These are phyloP conservation scores for Mesaphorura yosii DNA, from an alignment of 1,140 invertebrate genomes.

Conservation along the genomic window DNA sequence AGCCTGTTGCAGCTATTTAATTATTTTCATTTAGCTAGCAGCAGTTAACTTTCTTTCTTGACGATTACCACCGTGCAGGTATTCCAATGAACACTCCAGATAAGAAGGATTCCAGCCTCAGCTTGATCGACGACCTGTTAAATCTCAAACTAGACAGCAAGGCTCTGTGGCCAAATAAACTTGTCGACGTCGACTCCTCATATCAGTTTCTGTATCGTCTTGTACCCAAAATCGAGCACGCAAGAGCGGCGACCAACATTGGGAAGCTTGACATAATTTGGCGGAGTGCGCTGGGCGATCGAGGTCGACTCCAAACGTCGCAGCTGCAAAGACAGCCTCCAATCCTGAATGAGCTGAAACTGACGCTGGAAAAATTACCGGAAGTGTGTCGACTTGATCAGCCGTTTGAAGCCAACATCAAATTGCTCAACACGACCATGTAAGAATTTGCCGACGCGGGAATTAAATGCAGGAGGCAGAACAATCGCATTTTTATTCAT, in stretches of 20 bases:
- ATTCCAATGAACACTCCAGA: slow-evolving; percentile 5
- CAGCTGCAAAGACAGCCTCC: slow-evolving; percentile 62
- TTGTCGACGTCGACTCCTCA: slow-evolving; percentile 39
- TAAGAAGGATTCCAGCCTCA: not conserved
- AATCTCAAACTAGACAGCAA: not conserved
- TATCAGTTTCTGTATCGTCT: slow-evolving; percentile 91
- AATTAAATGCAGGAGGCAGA: no score
- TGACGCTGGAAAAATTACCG: slow-evolving; percentile 19
- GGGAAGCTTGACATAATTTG: slow-evolving; percentile 96
- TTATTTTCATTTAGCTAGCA: not conserved
- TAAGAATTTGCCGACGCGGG: slow-evolving; percentile 2
- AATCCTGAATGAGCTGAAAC: slow-evolving; percentile 25
- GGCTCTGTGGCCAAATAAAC: slow-evolving; percentile 18
- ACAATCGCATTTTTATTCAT: not conserved
- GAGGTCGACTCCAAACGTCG: slow-evolving; percentile 88
- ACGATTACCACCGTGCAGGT: no score
- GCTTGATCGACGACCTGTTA: not conserved
- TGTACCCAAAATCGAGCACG: slow-evolving; percentile 58
- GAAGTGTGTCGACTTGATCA: slow-evolving; percentile 16
- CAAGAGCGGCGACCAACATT: slow-evolving; percentile 71
- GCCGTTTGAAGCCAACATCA: slow-evolving; percentile 23
- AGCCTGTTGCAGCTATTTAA: no score
- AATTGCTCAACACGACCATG: slow-evolving; percentile 26
- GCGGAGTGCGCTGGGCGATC: slow-evolving; percentile 89
- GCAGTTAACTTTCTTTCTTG: not conserved